Percentiles rank a stretch among this genome's conserved stretches.
Evolutionary conservation across 1,140 invertebrate genomes (phyloP).

Genomic region (Nasonia longicornis): DNA sequence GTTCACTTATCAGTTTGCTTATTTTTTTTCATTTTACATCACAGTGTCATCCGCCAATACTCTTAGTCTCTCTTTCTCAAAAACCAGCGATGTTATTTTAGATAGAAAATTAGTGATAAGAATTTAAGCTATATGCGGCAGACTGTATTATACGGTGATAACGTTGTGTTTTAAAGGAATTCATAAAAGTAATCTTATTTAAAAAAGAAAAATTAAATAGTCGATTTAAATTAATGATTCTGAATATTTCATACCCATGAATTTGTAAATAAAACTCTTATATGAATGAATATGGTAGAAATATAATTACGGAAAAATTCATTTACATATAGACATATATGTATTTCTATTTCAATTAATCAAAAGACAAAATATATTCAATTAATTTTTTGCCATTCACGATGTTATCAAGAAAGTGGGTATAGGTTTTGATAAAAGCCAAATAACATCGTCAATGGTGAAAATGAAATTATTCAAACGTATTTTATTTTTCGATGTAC

Average conservation of each 20-base stretch:
- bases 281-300: not conserved
- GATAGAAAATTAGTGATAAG: not conserved
- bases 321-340: not conserved
- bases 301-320: constrained; percentile 8
- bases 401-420: too few species aligned
- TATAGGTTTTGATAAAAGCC: too few species aligned
- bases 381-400: too few species aligned
- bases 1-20: not conserved
- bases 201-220: not conserved
- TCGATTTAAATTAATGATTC: not conserved
- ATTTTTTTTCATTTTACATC: constrained; percentile 29
- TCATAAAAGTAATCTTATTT: not conserved
- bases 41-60: constrained; percentile 30
- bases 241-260: constrained; percentile 5
- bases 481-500: constrained; percentile 3
- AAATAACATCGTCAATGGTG: too few species aligned
- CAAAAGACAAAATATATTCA: too few species aligned
- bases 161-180: not conserved
- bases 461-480: not conserved
- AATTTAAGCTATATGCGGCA: not conserved
- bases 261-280: not conserved
- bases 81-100: not conserved
- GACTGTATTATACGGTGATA: not conserved
- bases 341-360: constrained; percentile 12
- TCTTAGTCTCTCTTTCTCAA: constrained; percentile 41